Evolutionary conservation across 1,140 invertebrate genomes (phyloP).

Genomic region (Sweltsa coloradensis): DNA sequence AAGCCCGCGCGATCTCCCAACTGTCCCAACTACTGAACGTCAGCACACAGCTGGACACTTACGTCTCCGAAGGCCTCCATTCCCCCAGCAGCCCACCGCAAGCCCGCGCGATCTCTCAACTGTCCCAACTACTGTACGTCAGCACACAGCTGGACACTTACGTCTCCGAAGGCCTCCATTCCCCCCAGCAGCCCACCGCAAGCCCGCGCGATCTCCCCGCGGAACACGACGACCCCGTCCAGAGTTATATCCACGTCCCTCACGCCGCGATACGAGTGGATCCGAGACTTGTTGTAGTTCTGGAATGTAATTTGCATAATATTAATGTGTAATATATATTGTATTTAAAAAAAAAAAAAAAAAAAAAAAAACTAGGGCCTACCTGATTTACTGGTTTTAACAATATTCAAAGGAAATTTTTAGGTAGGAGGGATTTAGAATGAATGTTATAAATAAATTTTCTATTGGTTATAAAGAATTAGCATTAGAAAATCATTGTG

Average conservation of each 20-base stretch:
- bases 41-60: no score
- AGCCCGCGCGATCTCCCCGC: constrained; percentile 66
- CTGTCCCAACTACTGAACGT: no score
- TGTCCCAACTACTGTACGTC: no score
- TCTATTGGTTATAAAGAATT: no score
- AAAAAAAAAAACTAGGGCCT: no score
- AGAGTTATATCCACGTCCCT: constrained; percentile 55
- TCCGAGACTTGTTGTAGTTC: constrained; percentile 81
- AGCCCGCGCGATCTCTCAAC: constrained; percentile 66
- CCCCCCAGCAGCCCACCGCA: constrained; percentile 55
- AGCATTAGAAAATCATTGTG: no score
- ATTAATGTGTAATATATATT: constrained; percentile 10
- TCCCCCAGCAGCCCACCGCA: constrained; percentile 55
- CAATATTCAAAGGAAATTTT: no score
- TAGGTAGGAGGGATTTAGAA: no score
- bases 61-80: constrained; percentile 68
- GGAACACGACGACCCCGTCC: constrained; percentile 54
- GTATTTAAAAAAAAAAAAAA: constrained; percentile 9
- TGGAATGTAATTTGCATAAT: constrained; percentile 34
- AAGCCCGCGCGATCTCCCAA: constrained; percentile 67
- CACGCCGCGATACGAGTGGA: constrained; percentile 64
- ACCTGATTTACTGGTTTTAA: no score
- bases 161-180: constrained; percentile 64
- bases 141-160: constrained; percentile 44
- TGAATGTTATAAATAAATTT: no score